Percentiles rank a stretch among this genome's conserved stretches.
phyloP scores from a whole-genome alignment of 2,113 vertebrate species.

The Taxidea taxus region DNA sequence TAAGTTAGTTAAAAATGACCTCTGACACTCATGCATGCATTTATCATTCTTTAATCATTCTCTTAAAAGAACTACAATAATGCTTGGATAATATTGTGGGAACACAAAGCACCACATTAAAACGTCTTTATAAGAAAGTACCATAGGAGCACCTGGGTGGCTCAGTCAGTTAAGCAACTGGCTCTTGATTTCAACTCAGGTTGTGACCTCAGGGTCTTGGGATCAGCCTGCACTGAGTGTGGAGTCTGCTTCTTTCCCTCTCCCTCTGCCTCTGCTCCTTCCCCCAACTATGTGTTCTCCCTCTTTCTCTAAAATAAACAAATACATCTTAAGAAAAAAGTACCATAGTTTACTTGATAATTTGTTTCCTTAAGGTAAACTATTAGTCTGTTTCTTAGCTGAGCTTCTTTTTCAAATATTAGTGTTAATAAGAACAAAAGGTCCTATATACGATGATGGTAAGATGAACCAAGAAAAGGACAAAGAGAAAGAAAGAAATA shows the following conservation, averaged over 20 bases:
- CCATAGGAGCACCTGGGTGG: neutral
- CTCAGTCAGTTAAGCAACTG: neutral
- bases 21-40: neutral
- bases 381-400: neutral
- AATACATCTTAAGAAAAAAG: too few relatives aligned
- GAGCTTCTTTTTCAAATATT: neutral
- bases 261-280: neutral
- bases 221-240: neutral
- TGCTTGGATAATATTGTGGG: neutral
- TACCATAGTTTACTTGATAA: neutral
- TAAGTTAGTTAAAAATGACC: neutral
- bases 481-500: neutral
- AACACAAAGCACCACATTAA: neutral
- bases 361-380: neutral
- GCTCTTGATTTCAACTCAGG: neutral
- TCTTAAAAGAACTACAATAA: slow-evolving; percentile 17
- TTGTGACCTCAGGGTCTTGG: neutral
- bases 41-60: neutral
- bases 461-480: neutral
- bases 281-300: neutral
- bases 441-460: neutral
- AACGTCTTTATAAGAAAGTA: neutral
- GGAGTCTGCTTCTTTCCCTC: neutral
- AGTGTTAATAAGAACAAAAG: neutral
- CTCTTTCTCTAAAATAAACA: too few relatives aligned